Conservation (phyloP, 1,140 invertebrate genomes). For the Caenorhabditis elegans region WBcel235 BX284605.5:15536501-15537000, state of each 20-base stretch:
- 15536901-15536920: background rate
- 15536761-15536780: conserved; percentile 3
- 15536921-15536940: conserved; percentile 29
- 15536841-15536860: background rate
- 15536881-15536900: background rate
- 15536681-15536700: background rate
- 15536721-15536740: background rate
- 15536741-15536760: no score
- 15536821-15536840: background rate
- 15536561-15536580: no score
- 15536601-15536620: no score
- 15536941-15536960: background rate
- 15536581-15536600: no score
- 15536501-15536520: no score
- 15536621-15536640: no score
- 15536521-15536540: no score
- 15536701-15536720: background rate
- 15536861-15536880: background rate
- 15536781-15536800: conserved; percentile 4
- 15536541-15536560: no score
- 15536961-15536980: conserved; percentile 1
- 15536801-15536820: background rate
- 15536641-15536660: background rate
- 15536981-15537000: background rate
- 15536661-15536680: conserved; percentile 4